A percentile compares a stretch with the other conserved stretches of the same genome.
phyloP scores from a whole-genome alignment of 2,113 vertebrate genomes.

The Psittacula cyanocephala region DNA sequence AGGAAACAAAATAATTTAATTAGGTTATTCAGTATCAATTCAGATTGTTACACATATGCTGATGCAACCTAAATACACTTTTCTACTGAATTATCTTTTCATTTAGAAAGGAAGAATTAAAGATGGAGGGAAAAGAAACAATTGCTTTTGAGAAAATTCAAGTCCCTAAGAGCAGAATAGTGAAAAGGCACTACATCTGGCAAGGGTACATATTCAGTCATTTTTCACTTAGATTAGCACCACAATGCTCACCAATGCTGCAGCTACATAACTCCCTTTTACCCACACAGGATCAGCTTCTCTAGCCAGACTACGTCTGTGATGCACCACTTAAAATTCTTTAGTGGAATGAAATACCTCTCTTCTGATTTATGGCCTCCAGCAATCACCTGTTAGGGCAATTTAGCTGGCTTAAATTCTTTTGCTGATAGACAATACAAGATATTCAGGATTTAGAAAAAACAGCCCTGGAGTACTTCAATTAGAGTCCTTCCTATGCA shows the following conservation, averaged over 20 bases:
- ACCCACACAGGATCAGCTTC: not conserved
- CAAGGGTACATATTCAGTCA: not conserved
- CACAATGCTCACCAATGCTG: not conserved
- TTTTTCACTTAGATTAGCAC: not conserved
- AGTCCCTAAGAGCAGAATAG: not conserved
- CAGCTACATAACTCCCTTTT: not conserved
- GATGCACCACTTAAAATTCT: constrained; percentile 32
- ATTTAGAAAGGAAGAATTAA: not conserved
- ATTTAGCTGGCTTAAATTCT: not conserved
- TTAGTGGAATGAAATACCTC: not conserved
- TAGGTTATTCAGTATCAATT: not conserved
- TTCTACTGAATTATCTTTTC: not conserved
- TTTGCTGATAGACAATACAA: not conserved
- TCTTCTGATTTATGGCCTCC: not conserved
- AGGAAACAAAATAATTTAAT: not conserved
- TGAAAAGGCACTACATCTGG: not conserved
- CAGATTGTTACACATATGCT: not conserved
- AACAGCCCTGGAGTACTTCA: not conserved
- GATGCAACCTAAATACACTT: not conserved
- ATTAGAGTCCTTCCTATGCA: not conserved
- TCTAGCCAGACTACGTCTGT: not conserved
- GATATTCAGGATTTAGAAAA: constrained; percentile 2
- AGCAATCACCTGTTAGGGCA: not conserved
- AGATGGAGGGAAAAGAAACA: not conserved
- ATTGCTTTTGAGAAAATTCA: not conserved